Percentiles rank a stretch among this genome's conserved stretches.
Evolutionary conservation across 30 jellyfish, hydroid and myxozoan genomes (phyloP).

Genomic region (Nemopilema nomurai): DNA sequence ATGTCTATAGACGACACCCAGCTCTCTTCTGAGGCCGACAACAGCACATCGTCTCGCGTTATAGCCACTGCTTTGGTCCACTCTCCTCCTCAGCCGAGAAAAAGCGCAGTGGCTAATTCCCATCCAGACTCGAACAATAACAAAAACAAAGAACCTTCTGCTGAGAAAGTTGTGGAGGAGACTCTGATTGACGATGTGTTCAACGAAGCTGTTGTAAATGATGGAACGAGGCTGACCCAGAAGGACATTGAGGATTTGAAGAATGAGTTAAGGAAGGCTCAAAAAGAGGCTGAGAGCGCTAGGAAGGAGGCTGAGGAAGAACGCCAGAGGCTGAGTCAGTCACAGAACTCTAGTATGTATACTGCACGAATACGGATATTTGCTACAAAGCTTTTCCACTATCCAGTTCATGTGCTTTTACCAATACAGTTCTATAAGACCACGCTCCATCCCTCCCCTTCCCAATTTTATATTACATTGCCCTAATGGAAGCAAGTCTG

Average conservation of each 20-base stretch:
- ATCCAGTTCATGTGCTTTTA: too few species aligned
- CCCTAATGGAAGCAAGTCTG: too few species aligned
- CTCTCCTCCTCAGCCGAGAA: neutral
- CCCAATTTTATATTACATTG: too few species aligned
- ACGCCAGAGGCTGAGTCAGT: neutral
- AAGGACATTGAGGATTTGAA: slow-evolving; percentile 57
- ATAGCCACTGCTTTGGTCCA: slow-evolving; percentile 55
- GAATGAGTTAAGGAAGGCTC: slow-evolving; percentile 45
- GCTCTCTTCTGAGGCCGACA: neutral
- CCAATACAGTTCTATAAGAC: too few species aligned
- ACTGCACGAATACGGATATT: too few species aligned
- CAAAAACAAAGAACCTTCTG: neutral
- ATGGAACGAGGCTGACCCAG: slow-evolving; percentile 38
- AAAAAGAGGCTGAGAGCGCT: slow-evolving; percentile 56
- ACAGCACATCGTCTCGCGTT: neutral
- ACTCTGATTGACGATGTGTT: slow-evolving; percentile 41
- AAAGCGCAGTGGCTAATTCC: neutral
- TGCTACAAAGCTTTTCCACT: too few species aligned
- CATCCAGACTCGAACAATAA: neutral
- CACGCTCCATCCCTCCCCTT: too few species aligned
- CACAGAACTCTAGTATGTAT: neutral
- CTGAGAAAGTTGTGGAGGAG: neutral
- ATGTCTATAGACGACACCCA: slow-evolving; percentile 62
- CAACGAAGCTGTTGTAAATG: slow-evolving; percentile 5
- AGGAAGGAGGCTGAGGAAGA: slow-evolving; percentile 58